Evolutionary conservation across 1,140 invertebrate species (phyloP), one percentile per base, ranked within the genome.

Genomic region (Cataglyphis hispanica): DNA sequence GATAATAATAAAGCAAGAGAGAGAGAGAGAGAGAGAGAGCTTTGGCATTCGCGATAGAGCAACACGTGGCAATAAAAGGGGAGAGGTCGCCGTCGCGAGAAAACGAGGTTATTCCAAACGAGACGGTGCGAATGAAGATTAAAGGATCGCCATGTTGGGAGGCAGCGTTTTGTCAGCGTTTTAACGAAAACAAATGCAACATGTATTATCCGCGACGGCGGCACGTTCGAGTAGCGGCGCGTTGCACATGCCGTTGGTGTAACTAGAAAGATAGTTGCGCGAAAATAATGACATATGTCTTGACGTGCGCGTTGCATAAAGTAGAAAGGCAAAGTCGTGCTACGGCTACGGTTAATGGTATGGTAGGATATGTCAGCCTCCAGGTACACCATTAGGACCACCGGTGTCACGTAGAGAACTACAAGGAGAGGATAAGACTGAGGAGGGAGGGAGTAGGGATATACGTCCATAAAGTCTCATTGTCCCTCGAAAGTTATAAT

Each of bases 101-200:
- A 83, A 86, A 86, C 58, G 31, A 70, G 53, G 40, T 83, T 60
- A 69, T 53, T 43, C 58, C 66, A 63, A 37, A 63, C 76, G 56
- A 83, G 76, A 85, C 74, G 37, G 67, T 22, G 46, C 43, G 75
- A 86, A 83, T 69, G 78, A 69, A 86, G 66, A 83, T 67, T 83
- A 86, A 86, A 69, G 67, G 53, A 25, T n/a, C 80, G 67, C 80
- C 64, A 40, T 56, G 64, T 53, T 56, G 80, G 67, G 22, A 63
- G 16, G 43, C 67, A 66, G 78, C 40, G 63, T 84, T 86, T 87
- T 84, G 86, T 70, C 78, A 87, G 72, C 90, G 91, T 94, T 93
- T 93, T 93, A 94, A 93, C 91, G 92, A 91, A 93, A 94, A 94
- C 92, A 94, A 94, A 94, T 92, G 92, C 89, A 90, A 91, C 89